A percentile compares a stretch with the other conserved stretches of the same genome.
Evolutionary conservation across 1,140 invertebrate species (phyloP).

Genomic region (Apis dorsata): DNA sequence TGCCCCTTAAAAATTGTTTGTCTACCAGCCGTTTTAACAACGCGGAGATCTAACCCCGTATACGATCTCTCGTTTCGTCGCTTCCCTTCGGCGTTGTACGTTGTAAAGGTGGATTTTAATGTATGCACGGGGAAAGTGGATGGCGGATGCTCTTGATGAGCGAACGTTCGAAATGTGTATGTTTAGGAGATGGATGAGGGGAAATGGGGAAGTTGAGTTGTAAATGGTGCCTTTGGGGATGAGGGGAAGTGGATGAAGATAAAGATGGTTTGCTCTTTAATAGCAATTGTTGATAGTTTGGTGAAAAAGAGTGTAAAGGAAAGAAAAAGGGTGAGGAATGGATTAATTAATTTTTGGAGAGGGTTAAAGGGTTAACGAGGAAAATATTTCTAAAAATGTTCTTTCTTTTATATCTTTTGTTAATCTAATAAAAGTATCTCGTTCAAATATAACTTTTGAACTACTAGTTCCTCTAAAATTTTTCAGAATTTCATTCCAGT

Average conservation of each 20-base stretch:
- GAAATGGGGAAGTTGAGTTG: conserved; percentile 10
- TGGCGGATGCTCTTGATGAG: background rate
- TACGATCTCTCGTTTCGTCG: conserved; percentile 53
- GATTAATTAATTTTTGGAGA: background rate
- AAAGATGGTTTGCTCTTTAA: background rate
- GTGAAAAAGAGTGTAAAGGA: background rate
- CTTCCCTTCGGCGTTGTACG: conserved; percentile 27
- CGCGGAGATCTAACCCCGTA: conserved; percentile 27
- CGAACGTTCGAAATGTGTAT: background rate
- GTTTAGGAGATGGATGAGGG: background rate
- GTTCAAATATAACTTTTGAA: background rate
- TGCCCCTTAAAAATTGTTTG: conserved; percentile 76
- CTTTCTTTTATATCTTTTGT: no score
- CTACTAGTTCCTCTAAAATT: background rate
- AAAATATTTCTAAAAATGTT: no score
- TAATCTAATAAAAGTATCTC: no score
- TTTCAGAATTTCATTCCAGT: background rate
- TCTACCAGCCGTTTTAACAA: conserved; percentile 66
- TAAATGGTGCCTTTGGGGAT: background rate
- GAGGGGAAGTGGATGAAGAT: no score
- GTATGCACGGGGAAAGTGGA: conserved; percentile 11
- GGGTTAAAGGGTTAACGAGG: no score
- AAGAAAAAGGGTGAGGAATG: background rate
- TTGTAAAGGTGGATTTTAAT: conserved; percentile 57
- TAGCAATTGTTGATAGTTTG: background rate